Evolutionary conservation across 2,113 vertebrate genomes (phyloP).

Genomic region (Ceyx margarethae): DNA sequence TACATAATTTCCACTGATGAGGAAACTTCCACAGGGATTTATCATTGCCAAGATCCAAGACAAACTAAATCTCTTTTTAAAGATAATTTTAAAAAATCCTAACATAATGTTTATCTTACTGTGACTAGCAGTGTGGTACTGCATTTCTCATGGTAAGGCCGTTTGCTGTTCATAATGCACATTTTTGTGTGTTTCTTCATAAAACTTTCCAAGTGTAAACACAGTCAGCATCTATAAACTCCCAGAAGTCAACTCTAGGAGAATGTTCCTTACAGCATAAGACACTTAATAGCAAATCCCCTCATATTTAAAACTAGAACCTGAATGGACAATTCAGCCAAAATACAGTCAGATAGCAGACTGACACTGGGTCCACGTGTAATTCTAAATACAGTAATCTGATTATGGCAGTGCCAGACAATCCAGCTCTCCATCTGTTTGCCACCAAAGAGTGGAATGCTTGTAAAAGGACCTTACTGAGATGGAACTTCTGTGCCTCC

Average conservation of each 20-base stretch:
- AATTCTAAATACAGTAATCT: not conserved
- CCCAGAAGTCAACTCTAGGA: not conserved
- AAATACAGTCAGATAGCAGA: not conserved
- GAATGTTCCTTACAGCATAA: accelerated
- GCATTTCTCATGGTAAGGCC: not conserved
- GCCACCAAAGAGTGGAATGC: not conserved
- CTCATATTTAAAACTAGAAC: not conserved
- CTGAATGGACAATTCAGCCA: not conserved
- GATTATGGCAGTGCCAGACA: not conserved
- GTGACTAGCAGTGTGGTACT: not conserved
- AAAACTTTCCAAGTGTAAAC: not conserved
- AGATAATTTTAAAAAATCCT: accelerated
- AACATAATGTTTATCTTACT: not conserved
- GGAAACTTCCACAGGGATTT: not conserved
- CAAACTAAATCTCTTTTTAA: not conserved
- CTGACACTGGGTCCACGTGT: not conserved
- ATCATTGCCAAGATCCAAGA: not conserved
- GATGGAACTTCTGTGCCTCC: not conserved
- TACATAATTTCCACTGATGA: not conserved
- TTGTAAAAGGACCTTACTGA: not conserved
- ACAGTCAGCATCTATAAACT: not conserved
- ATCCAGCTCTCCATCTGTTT: not conserved
- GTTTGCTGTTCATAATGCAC: not conserved
- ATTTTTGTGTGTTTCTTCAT: not conserved
- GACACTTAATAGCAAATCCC: not conserved